Evolutionary conservation across 2,113 vertebrate genomes (phyloP).

Genomic region (Cnemophilus loriae): DNA sequence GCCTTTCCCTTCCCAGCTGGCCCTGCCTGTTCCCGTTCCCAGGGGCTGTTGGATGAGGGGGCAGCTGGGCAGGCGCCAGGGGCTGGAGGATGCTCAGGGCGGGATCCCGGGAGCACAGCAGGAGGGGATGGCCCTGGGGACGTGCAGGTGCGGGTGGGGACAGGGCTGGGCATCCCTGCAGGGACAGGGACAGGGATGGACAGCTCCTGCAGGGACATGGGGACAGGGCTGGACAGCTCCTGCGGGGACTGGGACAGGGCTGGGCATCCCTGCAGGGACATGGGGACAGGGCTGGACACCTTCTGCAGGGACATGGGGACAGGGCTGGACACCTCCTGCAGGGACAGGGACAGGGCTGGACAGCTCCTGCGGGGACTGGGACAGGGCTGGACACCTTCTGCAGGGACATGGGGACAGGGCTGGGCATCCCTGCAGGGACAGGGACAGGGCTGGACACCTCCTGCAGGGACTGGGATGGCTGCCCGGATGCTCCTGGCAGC

Average conservation of each 20-base stretch:
- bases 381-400: neutral
- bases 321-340: neutral
- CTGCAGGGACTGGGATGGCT: neutral
- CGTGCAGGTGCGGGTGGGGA: too few species aligned
- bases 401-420: neutral
- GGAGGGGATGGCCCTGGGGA: neutral
- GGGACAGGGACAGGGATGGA: neutral
- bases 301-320: neutral
- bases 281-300: neutral
- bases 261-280: neutral
- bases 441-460: neutral
- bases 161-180: too few species aligned
- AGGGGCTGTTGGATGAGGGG: neutral
- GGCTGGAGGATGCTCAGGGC: too few species aligned
- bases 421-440: neutral
- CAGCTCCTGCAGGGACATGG: neutral
- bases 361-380: neutral
- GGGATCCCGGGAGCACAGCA: neutral
- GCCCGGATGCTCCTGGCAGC: neutral
- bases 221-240: neutral
- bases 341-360: neutral
- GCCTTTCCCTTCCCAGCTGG: neutral
- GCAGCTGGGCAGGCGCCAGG: too few species aligned
- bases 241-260: neutral
- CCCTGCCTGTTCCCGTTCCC: neutral